Percentiles rank a stretch among this genome's conserved stretches.
These are phyloP conservation scores for Trilocha varians DNA, from an alignment of 2,888 invertebrate genomes.

Conservation along the genomic window DNA sequence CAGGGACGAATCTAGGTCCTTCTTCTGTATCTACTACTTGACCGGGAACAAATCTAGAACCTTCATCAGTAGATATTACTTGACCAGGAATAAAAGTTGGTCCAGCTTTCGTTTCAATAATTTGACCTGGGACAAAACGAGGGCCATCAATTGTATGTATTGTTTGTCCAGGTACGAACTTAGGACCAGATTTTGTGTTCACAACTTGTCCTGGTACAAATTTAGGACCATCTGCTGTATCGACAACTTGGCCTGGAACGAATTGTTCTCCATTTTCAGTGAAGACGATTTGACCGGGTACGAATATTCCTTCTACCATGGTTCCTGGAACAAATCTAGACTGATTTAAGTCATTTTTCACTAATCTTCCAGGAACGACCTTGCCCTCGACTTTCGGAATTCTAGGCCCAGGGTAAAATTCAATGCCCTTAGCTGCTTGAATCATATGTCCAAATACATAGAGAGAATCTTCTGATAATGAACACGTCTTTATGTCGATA, in stretches of 20 bases:
- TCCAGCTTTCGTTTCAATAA: constrained; percentile 81
- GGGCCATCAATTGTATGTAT: constrained; percentile 80
- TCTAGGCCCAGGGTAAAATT: constrained; percentile 75
- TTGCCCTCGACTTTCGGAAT: constrained; percentile 71
- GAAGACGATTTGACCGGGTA: constrained; percentile 79
- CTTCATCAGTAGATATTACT: constrained; percentile 77
- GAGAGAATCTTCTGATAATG: constrained; percentile 64
- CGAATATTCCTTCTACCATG: constrained; percentile 77
- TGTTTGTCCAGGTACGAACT: constrained; percentile 81
- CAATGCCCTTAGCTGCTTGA: constrained; percentile 76
- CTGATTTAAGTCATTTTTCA: constrained; percentile 74
- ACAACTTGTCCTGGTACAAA: constrained; percentile 87
- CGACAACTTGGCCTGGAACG: constrained; percentile 81
- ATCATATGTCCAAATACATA: constrained; percentile 79
- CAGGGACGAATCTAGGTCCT: constrained; percentile 80
- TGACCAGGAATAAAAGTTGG: constrained; percentile 86
- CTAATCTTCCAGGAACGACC: constrained; percentile 76
- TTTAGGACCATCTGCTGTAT: constrained; percentile 78
- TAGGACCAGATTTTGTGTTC: constrained; percentile 76
- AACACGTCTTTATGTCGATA: constrained; percentile 70
- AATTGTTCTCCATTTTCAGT: constrained; percentile 81
- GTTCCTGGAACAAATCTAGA: constrained; percentile 80
- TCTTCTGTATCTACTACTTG: constrained; percentile 82
- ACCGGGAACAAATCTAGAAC: constrained; percentile 75
- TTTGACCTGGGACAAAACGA: constrained; percentile 85